Base-by-base conservation (phyloP, 2,888 invertebrate genomes). In the Drosophila kambysellisi region DNA sequence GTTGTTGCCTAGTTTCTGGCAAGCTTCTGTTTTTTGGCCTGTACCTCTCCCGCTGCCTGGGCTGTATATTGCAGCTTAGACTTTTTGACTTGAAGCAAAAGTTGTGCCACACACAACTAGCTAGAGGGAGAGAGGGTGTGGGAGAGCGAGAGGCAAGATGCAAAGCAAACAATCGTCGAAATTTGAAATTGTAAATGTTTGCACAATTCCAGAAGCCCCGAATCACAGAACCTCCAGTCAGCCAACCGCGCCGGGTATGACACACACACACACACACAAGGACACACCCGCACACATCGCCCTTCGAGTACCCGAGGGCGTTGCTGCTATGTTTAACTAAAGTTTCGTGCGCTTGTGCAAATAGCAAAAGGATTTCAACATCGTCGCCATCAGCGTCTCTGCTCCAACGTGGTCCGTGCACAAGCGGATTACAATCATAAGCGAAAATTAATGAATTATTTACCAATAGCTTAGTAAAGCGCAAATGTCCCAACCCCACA, bases 381-480 rank as follows among this genome's bases (percentile, higher is more conserved):
- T 72, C 73, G 81, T 74, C 77, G 69, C 68, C 64, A 59, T 68
- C 64, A 66, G 70, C 65, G 67, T 59, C 69, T 65, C 63, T 67
- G 53, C 66, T 67, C 37, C 63, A 53, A 32, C 69, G 61, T 79
- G 61, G 67, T 75, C 70, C 78, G 52, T 64, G 68, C 78, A 76
- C 81, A 84, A 88, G 83, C 87, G 81, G 83, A 88, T 91, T 91
- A 91, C 84, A 91, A 83, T 88, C 90, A 86, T 87, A 89, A 91
- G 85, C 89, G 85, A 87, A 91, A 89, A 88, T 89, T 91, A 91
- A 91, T 91, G 77, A 91, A 90, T 89, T 89, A 89, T 91, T 91
- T 91, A 91, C 88, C 83, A 86, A 82, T 74, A 88, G 89, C 91
- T 90, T 90, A 88, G 77, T 79, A 82, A 84, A 76, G 76, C 82